A percentile compares a stretch with the other conserved stretches of the same genome.
phyloP scores from a whole-genome alignment of 2,888 invertebrate species.

The Stenurella melanura region DNA sequence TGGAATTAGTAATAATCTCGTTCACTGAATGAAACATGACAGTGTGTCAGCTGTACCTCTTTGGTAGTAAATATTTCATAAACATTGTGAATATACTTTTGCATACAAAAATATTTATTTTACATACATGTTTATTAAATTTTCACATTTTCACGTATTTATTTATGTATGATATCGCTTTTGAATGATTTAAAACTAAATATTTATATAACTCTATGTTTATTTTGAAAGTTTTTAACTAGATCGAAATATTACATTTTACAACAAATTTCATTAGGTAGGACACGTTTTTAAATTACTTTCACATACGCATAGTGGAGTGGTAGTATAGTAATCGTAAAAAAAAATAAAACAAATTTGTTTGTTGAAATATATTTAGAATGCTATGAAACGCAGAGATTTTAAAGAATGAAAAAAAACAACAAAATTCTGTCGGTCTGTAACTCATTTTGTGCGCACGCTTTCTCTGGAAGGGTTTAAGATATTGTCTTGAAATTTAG shows the following conservation, averaged over 20 bases:
- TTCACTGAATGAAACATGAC: neutral
- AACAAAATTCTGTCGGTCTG: too few relatives aligned
- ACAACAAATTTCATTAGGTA: neutral
- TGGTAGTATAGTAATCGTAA: too few relatives aligned
- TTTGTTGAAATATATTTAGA: too few relatives aligned
- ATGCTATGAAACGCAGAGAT: too few relatives aligned
- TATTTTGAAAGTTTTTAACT: neutral
- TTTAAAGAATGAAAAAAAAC: too few relatives aligned
- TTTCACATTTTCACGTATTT: neutral
- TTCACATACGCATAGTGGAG: too few relatives aligned
- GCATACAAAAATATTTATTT: neutral
- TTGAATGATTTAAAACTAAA: neutral
- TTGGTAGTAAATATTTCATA: neutral
- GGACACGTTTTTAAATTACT: too few relatives aligned
- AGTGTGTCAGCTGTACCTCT: neutral
- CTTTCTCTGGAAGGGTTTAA: too few relatives aligned
- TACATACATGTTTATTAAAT: neutral
- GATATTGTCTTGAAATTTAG: too few relatives aligned
- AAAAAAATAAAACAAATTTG: too few relatives aligned
- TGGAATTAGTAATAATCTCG: neutral
- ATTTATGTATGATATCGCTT: neutral
- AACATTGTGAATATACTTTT: neutral
- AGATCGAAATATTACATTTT: neutral
- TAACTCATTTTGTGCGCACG: too few relatives aligned
- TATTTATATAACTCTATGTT: neutral